Percentiles rank a stretch among this genome's conserved stretches.
Conservation (phyloP, 2,797 vertebrate genomes). For the Rhinophrynus dorsalis region DNA sequence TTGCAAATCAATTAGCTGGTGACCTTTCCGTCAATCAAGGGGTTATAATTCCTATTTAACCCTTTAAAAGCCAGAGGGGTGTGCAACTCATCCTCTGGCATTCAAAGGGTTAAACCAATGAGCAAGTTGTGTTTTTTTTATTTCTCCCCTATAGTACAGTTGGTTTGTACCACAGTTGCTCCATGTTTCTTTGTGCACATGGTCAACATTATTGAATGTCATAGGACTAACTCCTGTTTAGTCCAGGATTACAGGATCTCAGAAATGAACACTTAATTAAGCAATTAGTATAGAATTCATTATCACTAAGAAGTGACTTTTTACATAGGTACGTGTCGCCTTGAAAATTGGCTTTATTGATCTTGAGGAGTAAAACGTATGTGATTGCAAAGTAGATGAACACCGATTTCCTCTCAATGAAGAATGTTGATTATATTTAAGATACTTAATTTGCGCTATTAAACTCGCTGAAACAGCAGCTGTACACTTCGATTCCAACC, state of each 20-base stretch:
- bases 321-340: not conserved
- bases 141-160: too few relatives aligned
- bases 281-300: not conserved
- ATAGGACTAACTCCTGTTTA: not conserved
- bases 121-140: too few relatives aligned
- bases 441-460: conserved; percentile 21
- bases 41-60: too few relatives aligned
- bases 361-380: not conserved
- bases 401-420: not conserved
- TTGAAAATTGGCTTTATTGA: not conserved
- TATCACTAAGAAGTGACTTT: not conserved
- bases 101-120: too few relatives aligned
- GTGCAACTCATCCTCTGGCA: too few relatives aligned
- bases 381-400: not conserved
- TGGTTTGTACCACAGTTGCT: too few relatives aligned
- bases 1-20: too few relatives aligned
- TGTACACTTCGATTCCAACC: not conserved
- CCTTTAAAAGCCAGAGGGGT: too few relatives aligned
- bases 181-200: too few relatives aligned
- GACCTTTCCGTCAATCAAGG: too few relatives aligned
- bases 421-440: conserved; percentile 1
- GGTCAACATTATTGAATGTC: too few relatives aligned
- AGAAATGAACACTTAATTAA: not conserved
- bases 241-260: not conserved
- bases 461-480: conserved; percentile 3